Evolutionary conservation across 1,140 invertebrate genomes (phyloP), one percentile per base, ranked within the genome.

Genomic region (Brachionus manjavacas): DNA sequence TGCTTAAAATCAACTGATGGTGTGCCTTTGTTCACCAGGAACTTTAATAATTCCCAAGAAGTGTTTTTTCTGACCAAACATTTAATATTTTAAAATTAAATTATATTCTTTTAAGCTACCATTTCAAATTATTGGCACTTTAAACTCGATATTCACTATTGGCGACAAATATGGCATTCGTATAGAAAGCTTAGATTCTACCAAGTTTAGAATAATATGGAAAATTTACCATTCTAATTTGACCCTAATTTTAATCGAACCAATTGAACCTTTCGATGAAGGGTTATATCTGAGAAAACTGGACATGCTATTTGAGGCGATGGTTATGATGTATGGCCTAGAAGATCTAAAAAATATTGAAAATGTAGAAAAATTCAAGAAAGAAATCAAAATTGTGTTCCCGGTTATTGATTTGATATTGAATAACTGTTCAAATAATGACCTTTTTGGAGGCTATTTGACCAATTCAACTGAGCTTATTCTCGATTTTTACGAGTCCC

Each of bases 61-160:
- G 79, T 81, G 66, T 4, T n/a, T 14, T 25, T 20, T 43, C n/a
- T 23, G 35, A 55, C 28, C 60, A 35, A 7, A 49, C 12, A 23
- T 79, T 79, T 66, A 35, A 7, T 35, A 35, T 39, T 23, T 35
- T 1, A 28, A 11, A 20, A 52, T 84, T 41, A 14, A 86, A 23
- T 86, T 78, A 83, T 85, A 68, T 84, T 78, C 68, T 85, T 81
- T 91, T 91, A 25, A 94, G 93, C 89, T 94, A 84, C 92, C 93
- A 6, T 94, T 94, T 89, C 93, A 93, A 25, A 91, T 93, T 72
- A 92, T 94, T 84, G 94, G 93, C n/a, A 93, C 93, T 2, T 86
- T 95, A 23, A 94, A 94, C 91, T 94, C 93, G 6, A 92, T 94
- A n/a, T 93, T 94, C 85, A 93, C 95, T 92, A 95, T 94, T 90